Percentiles rank a stretch among this genome's conserved stretches.
Evolutionary conservation across 2,797 vertebrate genomes (phyloP).

Genomic region (Anguilla anguilla): DNA sequence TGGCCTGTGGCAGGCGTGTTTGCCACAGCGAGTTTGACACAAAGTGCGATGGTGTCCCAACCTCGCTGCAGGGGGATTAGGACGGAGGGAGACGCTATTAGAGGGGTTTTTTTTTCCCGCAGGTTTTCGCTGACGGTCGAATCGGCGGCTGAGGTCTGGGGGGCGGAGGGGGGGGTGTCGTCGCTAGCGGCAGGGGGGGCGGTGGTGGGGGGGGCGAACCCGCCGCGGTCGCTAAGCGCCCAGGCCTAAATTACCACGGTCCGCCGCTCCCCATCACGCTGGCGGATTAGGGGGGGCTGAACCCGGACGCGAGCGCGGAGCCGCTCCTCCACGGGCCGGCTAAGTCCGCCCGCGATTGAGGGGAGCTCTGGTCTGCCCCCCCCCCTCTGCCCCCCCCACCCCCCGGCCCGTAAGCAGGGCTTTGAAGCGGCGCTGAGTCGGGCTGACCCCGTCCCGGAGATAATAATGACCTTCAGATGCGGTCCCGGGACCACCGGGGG

Average conservation of each 20-base stretch:
- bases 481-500: conserved; percentile 46
- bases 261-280: conserved; percentile 72
- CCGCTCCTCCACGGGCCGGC: conserved; percentile 71
- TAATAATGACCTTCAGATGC: conserved; percentile 68
- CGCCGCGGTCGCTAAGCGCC: conserved; percentile 55
- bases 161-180: background rate
- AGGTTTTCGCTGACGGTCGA: conserved; percentile 32
- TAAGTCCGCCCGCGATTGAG: conserved; percentile 70
- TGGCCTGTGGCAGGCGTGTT: too few relatives aligned
- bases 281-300: conserved; percentile 69
- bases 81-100: background rate
- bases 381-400: background rate
- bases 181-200: background rate
- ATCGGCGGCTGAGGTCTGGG: conserved; percentile 9
- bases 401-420: conserved; percentile 51
- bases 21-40: too few relatives aligned
- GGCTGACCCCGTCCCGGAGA: conserved; percentile 63
- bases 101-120: background rate
- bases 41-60: background rate
- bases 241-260: conserved; percentile 69
- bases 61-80: background rate
- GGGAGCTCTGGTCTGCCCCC: conserved; percentile 52
- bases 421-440: conserved; percentile 61
- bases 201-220: background rate
- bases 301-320: conserved; percentile 66